Evolutionary conservation across 1,140 invertebrate species (phyloP).

Genomic region (Dysdera silvatica): DNA sequence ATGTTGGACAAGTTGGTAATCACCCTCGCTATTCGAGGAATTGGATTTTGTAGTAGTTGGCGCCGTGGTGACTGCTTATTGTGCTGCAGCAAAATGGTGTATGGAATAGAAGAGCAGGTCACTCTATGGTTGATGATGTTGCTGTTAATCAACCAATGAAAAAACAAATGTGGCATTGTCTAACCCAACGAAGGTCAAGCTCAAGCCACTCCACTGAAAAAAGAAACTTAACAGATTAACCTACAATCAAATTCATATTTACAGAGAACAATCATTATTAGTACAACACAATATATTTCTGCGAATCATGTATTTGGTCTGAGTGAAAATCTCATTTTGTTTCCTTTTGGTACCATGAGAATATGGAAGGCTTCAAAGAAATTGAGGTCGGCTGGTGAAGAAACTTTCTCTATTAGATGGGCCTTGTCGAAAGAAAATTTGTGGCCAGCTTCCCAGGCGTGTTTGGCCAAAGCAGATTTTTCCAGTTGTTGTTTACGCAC

Average conservation of each 20-base stretch:
- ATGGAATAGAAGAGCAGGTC: background rate
- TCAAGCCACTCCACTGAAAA: conserved; percentile 25
- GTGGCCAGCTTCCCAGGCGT: too few species aligned
- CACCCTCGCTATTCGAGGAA: conserved; percentile 65
- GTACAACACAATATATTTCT: too few species aligned
- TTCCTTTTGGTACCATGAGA: too few species aligned
- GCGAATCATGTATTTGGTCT: too few species aligned
- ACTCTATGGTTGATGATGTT: conserved; percentile 10
- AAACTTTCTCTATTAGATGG: too few species aligned
- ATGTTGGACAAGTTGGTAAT: conserved; percentile 96
- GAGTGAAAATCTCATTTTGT: too few species aligned
- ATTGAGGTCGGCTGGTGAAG: too few species aligned
- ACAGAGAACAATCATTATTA: too few species aligned
- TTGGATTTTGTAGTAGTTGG: conserved; percentile 29
- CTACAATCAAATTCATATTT: background rate
- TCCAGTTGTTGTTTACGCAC: too few species aligned
- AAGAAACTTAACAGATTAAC: background rate
- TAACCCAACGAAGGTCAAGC: conserved; percentile 17
- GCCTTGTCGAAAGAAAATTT: too few species aligned
- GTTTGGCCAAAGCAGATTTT: too few species aligned
- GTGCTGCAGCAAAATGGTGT: conserved; percentile 5
- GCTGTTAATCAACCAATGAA: conserved; percentile 21
- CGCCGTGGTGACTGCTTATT: conserved; percentile 40
- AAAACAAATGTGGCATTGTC: conserved; percentile 28
- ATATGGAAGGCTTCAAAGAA: too few species aligned